phyloP scores from a whole-genome alignment of 2,888 invertebrate genomes.

The Liopterus haemorrhoidalis region DNA sequence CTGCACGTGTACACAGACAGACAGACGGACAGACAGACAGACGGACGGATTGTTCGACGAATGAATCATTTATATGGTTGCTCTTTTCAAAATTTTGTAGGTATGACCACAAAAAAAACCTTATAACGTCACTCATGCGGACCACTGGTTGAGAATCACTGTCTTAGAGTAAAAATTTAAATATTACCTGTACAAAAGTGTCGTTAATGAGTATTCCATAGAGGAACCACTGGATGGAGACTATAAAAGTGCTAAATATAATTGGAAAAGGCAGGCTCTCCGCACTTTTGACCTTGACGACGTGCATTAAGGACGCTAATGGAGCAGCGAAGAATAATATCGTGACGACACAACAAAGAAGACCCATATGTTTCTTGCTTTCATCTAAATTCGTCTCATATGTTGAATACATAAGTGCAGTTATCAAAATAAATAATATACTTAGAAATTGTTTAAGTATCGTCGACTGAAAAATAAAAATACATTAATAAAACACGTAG shows the following conservation, averaged over 20 bases:
- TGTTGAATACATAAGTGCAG: conserved; percentile 55
- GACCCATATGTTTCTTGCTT: conserved; percentile 59
- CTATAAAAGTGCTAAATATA: conserved; percentile 75
- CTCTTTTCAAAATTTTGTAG: conserved; percentile 1
- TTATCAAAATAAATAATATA: conserved; percentile 50
- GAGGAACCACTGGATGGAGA: conserved; percentile 75
- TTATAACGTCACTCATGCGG: background rate
- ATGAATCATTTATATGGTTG: conserved; percentile 8
- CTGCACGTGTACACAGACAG: too few species aligned
- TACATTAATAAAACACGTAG: conserved; percentile 5
- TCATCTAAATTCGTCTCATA: conserved; percentile 50
- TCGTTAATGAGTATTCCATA: conserved; percentile 78
- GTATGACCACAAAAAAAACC: too few species aligned
- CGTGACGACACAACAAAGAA: conserved; percentile 66
- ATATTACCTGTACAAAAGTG: conserved; percentile 67
- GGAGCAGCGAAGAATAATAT: conserved; percentile 79
- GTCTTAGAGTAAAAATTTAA: conserved; percentile 7
- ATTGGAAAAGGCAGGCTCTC: conserved; percentile 84
- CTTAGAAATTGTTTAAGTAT: conserved; percentile 58
- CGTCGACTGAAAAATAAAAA: conserved; percentile 43
- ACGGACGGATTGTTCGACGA: too few species aligned
- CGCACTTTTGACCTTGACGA: conserved; percentile 70
- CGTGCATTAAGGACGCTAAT: conserved; percentile 71
- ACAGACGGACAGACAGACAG: too few species aligned
- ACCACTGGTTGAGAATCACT: too few species aligned